Evolutionary conservation across 2,113 vertebrate genomes (phyloP).

Genomic region (Protobothrops mucrosquamatus): DNA sequence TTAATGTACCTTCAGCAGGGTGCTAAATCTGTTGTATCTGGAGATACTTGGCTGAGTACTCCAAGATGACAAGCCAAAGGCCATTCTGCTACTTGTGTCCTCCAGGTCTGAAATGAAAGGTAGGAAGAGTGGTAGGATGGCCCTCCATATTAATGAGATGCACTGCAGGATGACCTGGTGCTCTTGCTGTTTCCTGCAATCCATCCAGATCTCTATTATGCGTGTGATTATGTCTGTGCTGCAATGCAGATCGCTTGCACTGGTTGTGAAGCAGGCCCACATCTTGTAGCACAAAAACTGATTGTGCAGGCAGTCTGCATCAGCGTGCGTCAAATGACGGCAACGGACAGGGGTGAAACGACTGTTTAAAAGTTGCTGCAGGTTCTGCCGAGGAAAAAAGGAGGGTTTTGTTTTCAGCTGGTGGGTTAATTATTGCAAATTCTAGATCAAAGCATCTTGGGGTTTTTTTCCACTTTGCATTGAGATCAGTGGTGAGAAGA

Average conservation of each 20-base stretch:
- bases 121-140: not conserved
- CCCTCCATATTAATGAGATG: not conserved
- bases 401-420: not conserved
- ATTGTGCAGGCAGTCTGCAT: not conserved
- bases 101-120: not conserved
- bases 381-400: not conserved
- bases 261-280: not conserved
- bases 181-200: not conserved
- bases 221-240: not conserved
- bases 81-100: not conserved
- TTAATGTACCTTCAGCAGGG: not conserved
- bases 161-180: not conserved
- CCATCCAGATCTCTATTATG: not conserved
- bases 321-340: too few relatives aligned
- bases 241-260: not conserved
- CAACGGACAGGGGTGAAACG: not conserved
- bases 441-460: not conserved
- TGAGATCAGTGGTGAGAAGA: not conserved
- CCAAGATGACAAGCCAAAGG: not conserved
- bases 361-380: not conserved
- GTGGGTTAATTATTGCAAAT: not conserved
- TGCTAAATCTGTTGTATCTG: not conserved
- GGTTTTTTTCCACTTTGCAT: too few relatives aligned
- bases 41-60: not conserved
- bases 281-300: not conserved